Evolutionary conservation across 37 sponge, comb jelly and placozoan species (phyloP), one percentile per base, ranked within the genome.

Genomic region (Chondrosia reniformis): DNA sequence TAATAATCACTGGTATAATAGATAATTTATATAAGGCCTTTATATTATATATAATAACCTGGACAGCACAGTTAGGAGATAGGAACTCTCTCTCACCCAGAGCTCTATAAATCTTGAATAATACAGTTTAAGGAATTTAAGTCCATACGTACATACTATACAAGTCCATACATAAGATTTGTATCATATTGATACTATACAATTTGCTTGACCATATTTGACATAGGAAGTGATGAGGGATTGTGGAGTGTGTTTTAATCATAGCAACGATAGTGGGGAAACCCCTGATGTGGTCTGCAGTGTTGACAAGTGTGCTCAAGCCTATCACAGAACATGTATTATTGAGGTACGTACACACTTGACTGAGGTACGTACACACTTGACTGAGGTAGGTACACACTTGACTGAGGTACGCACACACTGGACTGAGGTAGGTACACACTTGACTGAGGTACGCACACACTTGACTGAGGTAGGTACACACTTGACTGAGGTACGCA

Each of bases 231-330:
- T 69, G 15, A 7, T 31, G 7, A 69, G 43, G 44, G 36, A 25
- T 7, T 69, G 72, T 40, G 72, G 72, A 39, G 72, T 69, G 42
- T 69, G 72, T 40, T 40, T 69, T 3, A 44, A 39, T 31, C 41
- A 69, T 40, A 44, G 42, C n/a, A 44, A 34, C n/a, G 72, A 40
- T 21, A 44, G 42, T 39, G 61, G 22, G 61, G 61, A 25, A 6
- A 39, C 42, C 22, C 72, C 72, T 21, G 43, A 69, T 21, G 24
- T 69, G 39, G 39, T 69, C 72, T 69, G 72, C 43, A 69, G 42
- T 69, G 10, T 43, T 34, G 43, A 69, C 44, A 36, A 44, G 1
- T 69, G 72, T 69, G 42, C n/a, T 38, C 72, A 69, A 39, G 72
- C 42, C 24, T 69, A 43, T 25, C 72, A 69, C 43, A 69, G 42